phyloP scores from a whole-genome alignment of 2,888 invertebrate genomes.

The Platycheirus rosarum region DNA sequence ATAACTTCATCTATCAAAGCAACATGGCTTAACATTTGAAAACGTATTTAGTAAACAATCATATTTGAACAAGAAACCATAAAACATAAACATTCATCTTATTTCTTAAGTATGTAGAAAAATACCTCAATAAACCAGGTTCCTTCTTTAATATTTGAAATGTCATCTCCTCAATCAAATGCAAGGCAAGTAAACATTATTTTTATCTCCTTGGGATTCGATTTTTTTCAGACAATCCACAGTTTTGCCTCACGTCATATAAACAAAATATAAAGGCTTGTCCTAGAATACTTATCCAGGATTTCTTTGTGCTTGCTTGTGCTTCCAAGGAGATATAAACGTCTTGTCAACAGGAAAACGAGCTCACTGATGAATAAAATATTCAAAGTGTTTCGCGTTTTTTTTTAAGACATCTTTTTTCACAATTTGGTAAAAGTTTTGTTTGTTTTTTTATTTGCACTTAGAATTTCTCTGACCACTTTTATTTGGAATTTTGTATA shows the following conservation, averaged over 20 bases:
- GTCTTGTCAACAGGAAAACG: slow-evolving; percentile 51
- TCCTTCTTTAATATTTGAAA: slow-evolving; percentile 16
- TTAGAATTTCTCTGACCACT: slow-evolving; percentile 12
- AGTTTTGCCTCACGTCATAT: slow-evolving; percentile 41
- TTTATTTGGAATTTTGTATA: neutral
- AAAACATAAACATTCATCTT: neutral
- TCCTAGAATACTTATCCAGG: slow-evolving; percentile 42
- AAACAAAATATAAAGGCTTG: slow-evolving; percentile 49
- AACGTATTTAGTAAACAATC: too few species aligned
- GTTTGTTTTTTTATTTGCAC: slow-evolving; percentile 28
- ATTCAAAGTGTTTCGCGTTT: slow-evolving; percentile 55
- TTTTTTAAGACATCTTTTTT: slow-evolving; percentile 31
- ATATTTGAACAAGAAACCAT: neutral
- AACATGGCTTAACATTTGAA: too few species aligned
- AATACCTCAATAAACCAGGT: neutral
- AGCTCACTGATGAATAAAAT: slow-evolving; percentile 52
- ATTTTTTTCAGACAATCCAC: slow-evolving; percentile 46
- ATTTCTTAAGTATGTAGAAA: neutral
- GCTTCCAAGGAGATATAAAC: slow-evolving; percentile 47
- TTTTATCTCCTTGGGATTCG: slow-evolving; percentile 29
- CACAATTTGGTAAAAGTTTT: slow-evolving; percentile 14
- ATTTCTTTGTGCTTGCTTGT: slow-evolving; percentile 48
- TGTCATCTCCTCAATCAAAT: slow-evolving; percentile 42
- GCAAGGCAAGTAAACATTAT: slow-evolving; percentile 44
- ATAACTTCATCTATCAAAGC: too few species aligned